Evolutionary conservation across 2,888 invertebrate species (phyloP), one percentile per base, ranked within the genome.

Genomic region (Drosophila mimetica): DNA sequence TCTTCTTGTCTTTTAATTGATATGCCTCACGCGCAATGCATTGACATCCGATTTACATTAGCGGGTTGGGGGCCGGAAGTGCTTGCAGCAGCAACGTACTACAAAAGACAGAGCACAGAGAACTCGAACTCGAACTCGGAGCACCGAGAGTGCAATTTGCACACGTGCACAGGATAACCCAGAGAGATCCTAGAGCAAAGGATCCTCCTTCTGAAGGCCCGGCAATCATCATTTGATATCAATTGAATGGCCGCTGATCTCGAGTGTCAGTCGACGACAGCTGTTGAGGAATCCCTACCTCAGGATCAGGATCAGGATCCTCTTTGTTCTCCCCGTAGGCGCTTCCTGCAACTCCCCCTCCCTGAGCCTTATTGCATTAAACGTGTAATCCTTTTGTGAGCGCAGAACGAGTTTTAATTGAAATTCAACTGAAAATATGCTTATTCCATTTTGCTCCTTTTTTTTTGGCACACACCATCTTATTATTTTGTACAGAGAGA

Each of bases 41-140:
- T 86, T 89, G 89, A 90, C 90, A 90, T 90, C 90, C 90, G 90
- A 90, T 90, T 90, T 90, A 90, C 90, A 90, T 90, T 90, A 90
- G 88, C 81, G 84, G 55, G 42, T 25, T 46, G 61, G 47, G 46
- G 42, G 50, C 48, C 48, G 71, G 52, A 66, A 64, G 63, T 42
- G 63, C 64, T 37, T 41, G 60, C 63, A 63, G 60, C 63, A 9
- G 22, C 9, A 39, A 22, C 25, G 2, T 18, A 9, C 16, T 47
- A 48, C 55, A 44, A 54, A 32, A 16, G 22, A 41, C 30, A 30
- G 20, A 18, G 30, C 8, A 9, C 9, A 2, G 25, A 7, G n/a
- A n/a, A n/a, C n/a, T n/a, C n/a, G n/a, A n/a, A n/a, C n/a, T n/a
- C n/a, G n/a, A 16, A 14, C 25, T 25, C 22, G 8, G 20, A 20